A percentile compares a stretch with the other conserved stretches of the same genome.
phyloP scores from a whole-genome alignment of 2,888 invertebrate genomes.

The Maniola hyperantus region DNA sequence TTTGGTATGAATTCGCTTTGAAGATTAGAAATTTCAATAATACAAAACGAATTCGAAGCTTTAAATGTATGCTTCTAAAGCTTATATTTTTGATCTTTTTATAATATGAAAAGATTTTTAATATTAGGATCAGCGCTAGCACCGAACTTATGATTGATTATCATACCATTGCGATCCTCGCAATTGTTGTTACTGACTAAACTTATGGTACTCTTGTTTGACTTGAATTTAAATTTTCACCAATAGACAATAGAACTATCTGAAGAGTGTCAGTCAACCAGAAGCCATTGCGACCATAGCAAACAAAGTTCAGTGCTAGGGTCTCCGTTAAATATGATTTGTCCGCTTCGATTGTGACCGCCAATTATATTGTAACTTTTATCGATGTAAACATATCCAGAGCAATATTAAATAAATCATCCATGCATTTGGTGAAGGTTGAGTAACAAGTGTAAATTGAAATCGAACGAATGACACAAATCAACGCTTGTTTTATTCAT shows the following conservation, averaged over 20 bases:
- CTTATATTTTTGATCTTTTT: conserved; percentile 59
- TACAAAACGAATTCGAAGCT: conserved; percentile 65
- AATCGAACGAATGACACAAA: conserved; percentile 42
- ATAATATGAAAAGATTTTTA: conserved; percentile 40
- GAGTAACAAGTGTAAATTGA: conserved; percentile 48
- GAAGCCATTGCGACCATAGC: neutral
- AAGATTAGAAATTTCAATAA: conserved; percentile 39
- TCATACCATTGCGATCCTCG: neutral
- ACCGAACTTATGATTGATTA: neutral
- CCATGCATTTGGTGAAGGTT: conserved; percentile 68
- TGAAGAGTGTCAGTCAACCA: neutral
- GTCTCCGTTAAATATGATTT: conserved; percentile 52
- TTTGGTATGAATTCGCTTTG: conserved; percentile 62
- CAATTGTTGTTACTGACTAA: neutral
- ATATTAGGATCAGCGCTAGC: conserved; percentile 53
- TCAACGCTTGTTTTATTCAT: conserved; percentile 51
- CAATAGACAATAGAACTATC: neutral
- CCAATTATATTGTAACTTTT: conserved; percentile 59
- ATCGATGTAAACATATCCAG: conserved; percentile 62
- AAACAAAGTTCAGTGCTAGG: neutral
- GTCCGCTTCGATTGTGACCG: conserved; percentile 64
- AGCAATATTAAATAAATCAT: conserved; percentile 76
- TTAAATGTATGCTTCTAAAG: conserved; percentile 73
- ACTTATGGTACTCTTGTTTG: neutral
- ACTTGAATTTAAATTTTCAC: neutral